Base-by-base conservation (phyloP, 2,888 invertebrate genomes). In the Synergus laeviventris region DNA sequence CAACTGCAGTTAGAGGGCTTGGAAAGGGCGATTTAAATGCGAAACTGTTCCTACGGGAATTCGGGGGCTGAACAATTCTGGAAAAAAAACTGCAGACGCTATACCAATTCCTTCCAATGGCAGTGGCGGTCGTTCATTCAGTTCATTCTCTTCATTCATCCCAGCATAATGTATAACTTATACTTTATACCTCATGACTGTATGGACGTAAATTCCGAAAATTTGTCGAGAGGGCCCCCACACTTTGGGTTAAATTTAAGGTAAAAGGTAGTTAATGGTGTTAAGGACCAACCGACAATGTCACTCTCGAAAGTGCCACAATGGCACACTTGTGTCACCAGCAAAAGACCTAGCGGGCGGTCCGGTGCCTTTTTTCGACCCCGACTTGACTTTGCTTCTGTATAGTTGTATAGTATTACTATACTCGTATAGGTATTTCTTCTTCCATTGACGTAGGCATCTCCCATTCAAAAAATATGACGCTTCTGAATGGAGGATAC, bases 221-320 rank as follows among this genome's bases (percentile, higher is more conserved):
- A 90, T 90, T 90, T 90, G 90, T 90, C 90, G 89, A 89, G 90
- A 89, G 88, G 85, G 83, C 86, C 87, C 81, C 87, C 86, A 86
- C 86, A 86, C 88, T 89, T 88, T 88, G 83, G 86, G 61, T 84
- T 84, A 89, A 90, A 90, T 89, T 89, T 89, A 88, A 88, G 89
- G 90, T 89, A 89, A 90, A 90, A 90, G 84, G 89, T 87, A 87
- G 89, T 89, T 90, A 89, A 90, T 89, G 88, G 88, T 86, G 87
- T 88, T 89, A 89, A 89, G 87, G 86, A 89, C 87, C 85, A 74
- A 42, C 78, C 74, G 78, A 76, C 78, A 79, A 80, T 81, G 81
- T 79, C 82, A 83, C 85, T 86, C 86, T 87, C 86, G 82, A 84
- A 81, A 79, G 82, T 84, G 77, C 78, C 81, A 89, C 89, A 90